Evolutionary conservation across 2,888 invertebrate genomes (phyloP), one percentile per base, ranked within the genome.

Genomic region (Phragmatobia fuliginosa): DNA sequence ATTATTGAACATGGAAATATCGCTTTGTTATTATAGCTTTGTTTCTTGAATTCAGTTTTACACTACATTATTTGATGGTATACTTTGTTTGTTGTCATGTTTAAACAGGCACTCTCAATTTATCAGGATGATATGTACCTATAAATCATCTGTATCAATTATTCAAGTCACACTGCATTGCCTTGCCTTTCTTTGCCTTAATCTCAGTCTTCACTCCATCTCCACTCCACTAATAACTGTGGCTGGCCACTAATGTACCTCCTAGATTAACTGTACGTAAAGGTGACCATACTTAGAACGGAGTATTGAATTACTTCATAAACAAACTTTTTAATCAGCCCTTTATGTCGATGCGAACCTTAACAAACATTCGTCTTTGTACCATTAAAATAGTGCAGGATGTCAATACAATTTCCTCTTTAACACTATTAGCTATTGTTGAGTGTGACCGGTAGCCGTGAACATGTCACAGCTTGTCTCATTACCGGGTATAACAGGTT

Each of bases 281-380:
- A 25, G 11, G 52, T 25, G 11, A 5, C 25, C 1, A 52, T 52
- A 25, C 25, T 25, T 8, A 49, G 45, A 49, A 21, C 21, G 2
- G 8, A 8, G n/a, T 49, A 10, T n/a, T 49, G 2, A 49, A 21
- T 49, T n/a, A 52, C 25, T 33, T 1, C 25, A 0, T 61, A 61
- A 60, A 14, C 18, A 36, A 25, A 84, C 77, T 60, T 88, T 87
- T 83, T 84, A 85, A 28, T 67, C 87, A 78, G 61, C 62, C 56
- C 64, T 59, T 59, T 67, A 41, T 64, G 32, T 32, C 52, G 33
- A 36, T 56, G 52, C 10, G 28, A 25, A 14, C 25, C 18, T 56
- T 18, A 25, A 25, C 64, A 64, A 65, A 65, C 58, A 38, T 67
- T 67, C 21, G n/a, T 33, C 45, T 60, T 31, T 58, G 8, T 0